phyloP scores from a whole-genome alignment of 2,113 vertebrate species.

The Trochalopteron elliotii region DNA sequence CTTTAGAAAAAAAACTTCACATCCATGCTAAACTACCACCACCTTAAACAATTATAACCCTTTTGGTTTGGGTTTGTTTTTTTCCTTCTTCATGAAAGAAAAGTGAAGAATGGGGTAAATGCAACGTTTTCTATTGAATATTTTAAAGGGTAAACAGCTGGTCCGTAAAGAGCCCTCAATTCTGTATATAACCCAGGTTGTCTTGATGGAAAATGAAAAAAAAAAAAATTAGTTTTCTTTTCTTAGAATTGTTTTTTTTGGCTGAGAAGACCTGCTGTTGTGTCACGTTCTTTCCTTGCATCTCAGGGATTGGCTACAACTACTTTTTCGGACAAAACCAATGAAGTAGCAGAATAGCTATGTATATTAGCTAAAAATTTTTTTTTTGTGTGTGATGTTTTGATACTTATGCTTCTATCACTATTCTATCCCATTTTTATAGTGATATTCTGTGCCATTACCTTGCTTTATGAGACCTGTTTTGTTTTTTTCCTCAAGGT shows the following conservation, averaged over 20 bases:
- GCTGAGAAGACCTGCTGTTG: neutral
- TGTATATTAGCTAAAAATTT: neutral
- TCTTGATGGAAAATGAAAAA: neutral
- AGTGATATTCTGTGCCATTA: neutral
- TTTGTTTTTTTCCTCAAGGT: neutral
- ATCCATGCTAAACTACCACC: no score
- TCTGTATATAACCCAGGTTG: neutral
- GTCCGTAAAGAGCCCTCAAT: neutral
- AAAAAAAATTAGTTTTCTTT: neutral
- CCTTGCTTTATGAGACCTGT: neutral
- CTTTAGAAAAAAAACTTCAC: no score
- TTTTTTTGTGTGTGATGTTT: neutral
- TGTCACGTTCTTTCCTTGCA: accelerated
- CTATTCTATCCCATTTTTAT: neutral
- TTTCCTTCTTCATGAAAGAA: neutral
- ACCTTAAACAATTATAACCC: neutral
- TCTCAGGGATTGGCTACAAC: neutral
- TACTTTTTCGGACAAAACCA: neutral
- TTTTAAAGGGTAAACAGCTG: neutral
- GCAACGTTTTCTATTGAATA: neutral
- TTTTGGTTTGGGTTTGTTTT: neutral
- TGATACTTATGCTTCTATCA: neutral
- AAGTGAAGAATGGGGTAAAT: neutral
- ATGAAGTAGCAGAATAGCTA: neutral
- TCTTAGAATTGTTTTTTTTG: neutral